Base-by-base conservation (phyloP, 2,888 invertebrate species). In the Adela reaumurella region DNA sequence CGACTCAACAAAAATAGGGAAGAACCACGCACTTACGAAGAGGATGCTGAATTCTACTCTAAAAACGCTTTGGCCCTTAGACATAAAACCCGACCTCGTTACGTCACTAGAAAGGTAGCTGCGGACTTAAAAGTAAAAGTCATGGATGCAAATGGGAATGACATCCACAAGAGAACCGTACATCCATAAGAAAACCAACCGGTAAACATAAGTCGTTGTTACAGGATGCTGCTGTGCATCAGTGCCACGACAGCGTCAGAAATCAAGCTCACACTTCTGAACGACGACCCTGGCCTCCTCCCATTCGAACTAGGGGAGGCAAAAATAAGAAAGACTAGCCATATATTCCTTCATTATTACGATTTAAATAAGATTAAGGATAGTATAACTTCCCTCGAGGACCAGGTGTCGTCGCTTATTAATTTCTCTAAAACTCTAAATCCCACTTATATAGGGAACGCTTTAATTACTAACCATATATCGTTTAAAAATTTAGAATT, bases 281-380 rank as follows among this genome's bases (percentile, higher is more conserved):
- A 42, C 17, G 17, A 42, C 42, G 11, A 42, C 42, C 42, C 42
- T 17, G 42, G 42, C 16, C 16, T 42, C 4, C 42, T 42, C 16
- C 42, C 42, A n/a, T 42, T 42, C 17, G 17, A 42, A 42, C 16
- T 42, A 17, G 42, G 42, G 11, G 17, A 42, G 16, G 16, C 17
- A 4, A 42, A 42, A 42, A 42, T 42, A 17, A 42, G 17, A 42
- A 17, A 17, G 11, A 42, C 16, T n/a, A 17, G 17, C 17, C 42
- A 42, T 42, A 42, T 42, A 11, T 42, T 42, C 42, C 42, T 42
- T 42, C 42, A 42, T 17, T 42, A 42, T 42, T 42, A 42, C 11
- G 42, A 42, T 42, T 17, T 17, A 17, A 14, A 42, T 42, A 42
- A 42, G 17, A 42, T 42, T 11, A 42, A 29, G 17, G 42, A 11